phyloP scores from a whole-genome alignment of 2,888 invertebrate species.

The Gymnocheta viridis region DNA sequence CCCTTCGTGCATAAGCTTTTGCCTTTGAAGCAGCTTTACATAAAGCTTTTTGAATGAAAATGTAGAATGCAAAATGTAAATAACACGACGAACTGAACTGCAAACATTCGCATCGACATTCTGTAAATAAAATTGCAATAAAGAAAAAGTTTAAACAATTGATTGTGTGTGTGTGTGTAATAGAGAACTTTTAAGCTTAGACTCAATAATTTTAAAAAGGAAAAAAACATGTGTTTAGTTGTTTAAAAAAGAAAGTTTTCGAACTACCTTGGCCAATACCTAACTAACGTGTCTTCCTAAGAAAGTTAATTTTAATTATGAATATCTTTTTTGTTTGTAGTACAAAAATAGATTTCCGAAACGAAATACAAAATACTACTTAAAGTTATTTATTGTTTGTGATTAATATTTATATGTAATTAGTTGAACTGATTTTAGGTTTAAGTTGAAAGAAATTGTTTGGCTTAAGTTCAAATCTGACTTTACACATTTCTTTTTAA shows the following conservation, averaged over 20 bases:
- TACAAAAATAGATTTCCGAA: neutral
- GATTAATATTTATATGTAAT: too few species aligned
- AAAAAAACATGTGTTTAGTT: neutral
- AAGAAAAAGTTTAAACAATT: neutral
- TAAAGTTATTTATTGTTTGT: too few species aligned
- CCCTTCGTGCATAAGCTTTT: conserved; percentile 20
- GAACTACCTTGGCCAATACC: neutral
- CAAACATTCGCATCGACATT: neutral
- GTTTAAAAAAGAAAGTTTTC: neutral
- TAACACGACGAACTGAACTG: conserved; percentile 31
- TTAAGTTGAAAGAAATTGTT: too few species aligned
- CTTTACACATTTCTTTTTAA: too few species aligned
- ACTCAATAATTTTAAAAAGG: neutral
- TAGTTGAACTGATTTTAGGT: too few species aligned
- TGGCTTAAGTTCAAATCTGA: too few species aligned
- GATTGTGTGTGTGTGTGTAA: too few species aligned
- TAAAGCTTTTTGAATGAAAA: conserved; percentile 17
- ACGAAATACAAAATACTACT: neutral
- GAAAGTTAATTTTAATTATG: neutral
- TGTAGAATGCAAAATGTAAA: conserved; percentile 31
- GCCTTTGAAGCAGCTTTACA: neutral
- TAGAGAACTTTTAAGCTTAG: neutral
- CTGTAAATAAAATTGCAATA: neutral
- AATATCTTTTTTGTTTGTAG: neutral
- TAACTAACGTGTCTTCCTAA: too few species aligned